Conservation (phyloP, 2,888 invertebrate genomes). For the Scrobipalpa atriplicella region DNA sequence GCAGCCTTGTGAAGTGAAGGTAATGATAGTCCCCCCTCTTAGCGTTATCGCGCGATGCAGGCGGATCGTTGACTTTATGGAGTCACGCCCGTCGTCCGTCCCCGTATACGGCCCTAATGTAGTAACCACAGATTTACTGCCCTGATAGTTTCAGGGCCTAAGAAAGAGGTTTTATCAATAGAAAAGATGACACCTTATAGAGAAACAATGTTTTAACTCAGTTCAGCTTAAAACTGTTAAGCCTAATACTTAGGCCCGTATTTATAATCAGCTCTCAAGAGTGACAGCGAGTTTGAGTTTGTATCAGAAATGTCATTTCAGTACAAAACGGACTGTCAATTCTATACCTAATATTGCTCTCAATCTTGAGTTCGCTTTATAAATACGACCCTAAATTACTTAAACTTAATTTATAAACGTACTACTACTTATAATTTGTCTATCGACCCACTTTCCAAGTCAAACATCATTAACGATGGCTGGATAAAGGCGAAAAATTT, state of each 20-base stretch:
- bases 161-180: no score
- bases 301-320: no score
- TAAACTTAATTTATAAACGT: background rate
- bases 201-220: background rate
- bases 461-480: conserved; percentile 22
- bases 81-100: background rate
- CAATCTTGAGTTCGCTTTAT: no score
- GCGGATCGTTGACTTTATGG: background rate
- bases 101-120: background rate
- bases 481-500: conserved; percentile 30
- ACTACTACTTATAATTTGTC: background rate
- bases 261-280: no score
- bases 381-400: no score
- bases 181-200: no score
- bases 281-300: no score
- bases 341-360: no score
- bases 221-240: background rate
- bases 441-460: conserved; percentile 18
- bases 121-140: conserved; percentile 16
- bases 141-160: no score
- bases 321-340: no score
- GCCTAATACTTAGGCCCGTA: no score
- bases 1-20: background rate
- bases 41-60: background rate
- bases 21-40: background rate